Base-by-base conservation (phyloP, 1,140 invertebrate species). In the Varroa destructor region DNA sequence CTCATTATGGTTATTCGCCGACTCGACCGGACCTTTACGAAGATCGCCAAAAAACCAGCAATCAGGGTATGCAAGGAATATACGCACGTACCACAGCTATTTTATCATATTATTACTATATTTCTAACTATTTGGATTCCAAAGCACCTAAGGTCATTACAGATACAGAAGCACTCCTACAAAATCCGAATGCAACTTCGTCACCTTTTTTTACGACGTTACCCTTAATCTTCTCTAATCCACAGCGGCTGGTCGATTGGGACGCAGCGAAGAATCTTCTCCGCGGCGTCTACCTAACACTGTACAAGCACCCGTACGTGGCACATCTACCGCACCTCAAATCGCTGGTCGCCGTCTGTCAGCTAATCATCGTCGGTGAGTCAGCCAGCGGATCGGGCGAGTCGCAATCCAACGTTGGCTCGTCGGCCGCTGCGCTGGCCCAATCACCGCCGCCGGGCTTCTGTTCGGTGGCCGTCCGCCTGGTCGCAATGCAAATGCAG, bases 241-340 rank as follows among this genome's bases (percentile, higher is more conserved):
- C 83, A 43, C 79, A 91, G 87, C 85, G 91, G 76, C 91, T 93
- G 74, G 90, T 89, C 0, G 93, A 97, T 78, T 99, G 95, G 95
- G 88, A 91, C 77, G 93, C 95, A 3, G 93, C 94, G 0, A 89
- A 91, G 72, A 89, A 89, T 54, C 82, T 98, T 43, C 81, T 99
- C 0, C 91, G 91, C 83, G 95, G 95, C 71, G 86, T 98, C 55
- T 96, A 97, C 77, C 88, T 94, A 77, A 97, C 94, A 0, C 85
- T 98, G 75, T 85, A 87, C 55, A 87, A 88, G 73, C 93, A 91
- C 82, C 90, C 93, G 0, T 97, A 94, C 77, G 92, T 99, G 61
- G 91, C 95, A 74, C 93, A 98, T 79, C 88, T 95, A 82, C 91
- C 93, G 76, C 91, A 96, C 79, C 84, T 98, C 42, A 98, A 97